Conservation (phyloP, 1,140 invertebrate genomes). For the Ceratina australensis region DNA sequence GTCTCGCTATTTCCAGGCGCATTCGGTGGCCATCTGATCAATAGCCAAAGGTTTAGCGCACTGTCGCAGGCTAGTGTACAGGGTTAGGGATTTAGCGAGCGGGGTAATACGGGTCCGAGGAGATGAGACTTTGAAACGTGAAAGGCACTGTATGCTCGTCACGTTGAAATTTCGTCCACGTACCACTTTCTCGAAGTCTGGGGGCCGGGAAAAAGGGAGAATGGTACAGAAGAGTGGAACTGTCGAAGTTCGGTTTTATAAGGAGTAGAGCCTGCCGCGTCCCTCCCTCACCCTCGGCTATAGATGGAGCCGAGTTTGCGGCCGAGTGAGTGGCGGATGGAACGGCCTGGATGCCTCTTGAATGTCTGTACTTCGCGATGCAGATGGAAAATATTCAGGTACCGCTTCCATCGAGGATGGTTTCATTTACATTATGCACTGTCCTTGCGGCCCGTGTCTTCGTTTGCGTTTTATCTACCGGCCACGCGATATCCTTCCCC, state of each 20-base stretch:
- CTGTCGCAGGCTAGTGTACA: no score
- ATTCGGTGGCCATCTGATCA: no score
- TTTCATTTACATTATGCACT: conserved; percentile 66
- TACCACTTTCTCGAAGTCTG: conserved; percentile 67
- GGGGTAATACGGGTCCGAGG: background rate
- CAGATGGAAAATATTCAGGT: conserved; percentile 62
- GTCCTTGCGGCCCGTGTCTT: conserved; percentile 42
- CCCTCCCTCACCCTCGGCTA: conserved; percentile 1
- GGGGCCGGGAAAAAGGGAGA: conserved; percentile 54
- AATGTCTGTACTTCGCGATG: conserved; percentile 67
- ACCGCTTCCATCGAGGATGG: conserved; percentile 34
- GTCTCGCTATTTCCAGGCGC: no score
- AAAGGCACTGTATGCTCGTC: conserved; percentile 61
- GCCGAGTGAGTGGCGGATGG: background rate
- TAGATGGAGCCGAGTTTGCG: background rate
- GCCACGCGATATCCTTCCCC: background rate
- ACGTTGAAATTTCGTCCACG: conserved; percentile 67
- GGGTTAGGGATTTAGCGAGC: background rate
- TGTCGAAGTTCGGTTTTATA: conserved; percentile 67
- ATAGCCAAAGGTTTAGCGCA: no score
- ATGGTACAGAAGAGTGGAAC: conserved; percentile 57
- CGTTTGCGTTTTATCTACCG: conserved; percentile 50
- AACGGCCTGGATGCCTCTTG: conserved; percentile 48
- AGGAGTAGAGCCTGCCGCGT: conserved; percentile 51
- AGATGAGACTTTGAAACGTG: conserved; percentile 29